These are phyloP conservation scores for Salpingus planirostris DNA, from an alignment of 2,888 invertebrate species.

Conservation along the genomic window DNA sequence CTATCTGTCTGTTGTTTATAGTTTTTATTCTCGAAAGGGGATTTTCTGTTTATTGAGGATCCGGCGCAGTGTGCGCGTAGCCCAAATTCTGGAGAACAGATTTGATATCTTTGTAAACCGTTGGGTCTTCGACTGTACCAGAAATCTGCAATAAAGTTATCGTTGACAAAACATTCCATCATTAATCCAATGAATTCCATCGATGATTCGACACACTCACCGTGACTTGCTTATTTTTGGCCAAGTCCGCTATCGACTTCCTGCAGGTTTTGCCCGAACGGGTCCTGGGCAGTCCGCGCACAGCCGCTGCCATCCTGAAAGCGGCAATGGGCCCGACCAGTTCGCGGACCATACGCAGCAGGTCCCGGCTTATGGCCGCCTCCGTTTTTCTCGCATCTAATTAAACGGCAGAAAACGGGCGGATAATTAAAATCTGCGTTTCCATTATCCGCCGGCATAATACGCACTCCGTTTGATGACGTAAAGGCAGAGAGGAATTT, in stretches of 20 bases:
- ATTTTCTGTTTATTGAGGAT: slow-evolving; percentile 44
- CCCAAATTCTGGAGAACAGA: slow-evolving; percentile 65
- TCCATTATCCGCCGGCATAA: not conserved
- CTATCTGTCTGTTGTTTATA: too few species aligned
- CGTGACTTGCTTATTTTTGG: slow-evolving; percentile 68
- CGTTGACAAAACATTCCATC: slow-evolving; percentile 55
- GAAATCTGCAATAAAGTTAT: slow-evolving; percentile 48
- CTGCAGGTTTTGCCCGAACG: slow-evolving; percentile 74
- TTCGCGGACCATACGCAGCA: slow-evolving; percentile 51
- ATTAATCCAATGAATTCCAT: not conserved
- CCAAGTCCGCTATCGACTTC: slow-evolving; percentile 77
- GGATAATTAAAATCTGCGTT: not conserved
- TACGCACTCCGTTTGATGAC: slow-evolving; percentile 57
- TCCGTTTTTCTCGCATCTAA: slow-evolving; percentile 44
- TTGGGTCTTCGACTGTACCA: slow-evolving; percentile 80
- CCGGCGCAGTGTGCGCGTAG: slow-evolving; percentile 63
- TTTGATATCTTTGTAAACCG: slow-evolving; percentile 71
- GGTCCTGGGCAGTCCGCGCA: slow-evolving; percentile 77
- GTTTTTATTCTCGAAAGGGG: too few species aligned
- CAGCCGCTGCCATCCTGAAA: slow-evolving; percentile 70
- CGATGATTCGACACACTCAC: slow-evolving; percentile 38
- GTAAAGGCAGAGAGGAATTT: slow-evolving; percentile 81
- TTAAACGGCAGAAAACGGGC: slow-evolving; percentile 2
- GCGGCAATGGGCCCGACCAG: slow-evolving; percentile 83
- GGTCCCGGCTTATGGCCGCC: slow-evolving; percentile 46